Percentiles rank a stretch among this genome's conserved stretches.
Evolutionary conservation across 2,888 invertebrate species (phyloP).

Genomic region (Germaria angustata): DNA sequence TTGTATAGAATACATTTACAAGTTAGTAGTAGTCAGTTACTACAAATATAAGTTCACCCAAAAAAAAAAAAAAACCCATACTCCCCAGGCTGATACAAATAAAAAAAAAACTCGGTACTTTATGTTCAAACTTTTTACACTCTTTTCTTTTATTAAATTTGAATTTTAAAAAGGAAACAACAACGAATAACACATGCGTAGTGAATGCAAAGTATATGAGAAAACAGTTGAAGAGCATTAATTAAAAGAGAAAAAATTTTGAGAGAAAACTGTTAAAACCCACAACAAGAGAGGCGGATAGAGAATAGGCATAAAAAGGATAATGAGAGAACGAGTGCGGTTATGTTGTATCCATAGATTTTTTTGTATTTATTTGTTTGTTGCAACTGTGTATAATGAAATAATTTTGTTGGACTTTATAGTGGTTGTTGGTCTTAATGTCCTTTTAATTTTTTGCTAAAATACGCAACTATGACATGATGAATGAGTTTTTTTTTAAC

Average conservation of each 20-base stretch:
- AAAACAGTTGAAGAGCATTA: background rate
- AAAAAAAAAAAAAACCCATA: slow-evolving; percentile 1
- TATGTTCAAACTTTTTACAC: background rate
- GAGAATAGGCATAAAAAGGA: background rate
- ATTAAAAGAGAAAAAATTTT: background rate
- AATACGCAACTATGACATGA: slow-evolving; percentile 34
- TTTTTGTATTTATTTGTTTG: slow-evolving; percentile 27
- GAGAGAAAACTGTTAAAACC: background rate
- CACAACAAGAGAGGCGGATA: background rate
- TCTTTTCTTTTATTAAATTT: slow-evolving; percentile 15
- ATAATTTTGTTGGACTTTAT: slow-evolving; percentile 31
- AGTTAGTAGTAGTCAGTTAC: slow-evolving; percentile 53
- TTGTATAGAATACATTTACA: slow-evolving; percentile 17
- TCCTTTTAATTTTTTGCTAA: background rate
- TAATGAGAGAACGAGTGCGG: slow-evolving; percentile 17
- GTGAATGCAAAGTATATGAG: background rate
- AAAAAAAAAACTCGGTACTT: background rate
- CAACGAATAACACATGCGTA: slow-evolving; percentile 14
- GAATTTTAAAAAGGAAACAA: background rate
- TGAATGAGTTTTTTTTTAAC: slow-evolving; percentile 58
- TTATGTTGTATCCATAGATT: slow-evolving; percentile 30
- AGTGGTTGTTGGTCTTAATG: slow-evolving; percentile 14
- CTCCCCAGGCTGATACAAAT: background rate
- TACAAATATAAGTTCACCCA: slow-evolving; percentile 50
- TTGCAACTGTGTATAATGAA: slow-evolving; percentile 37